These are phyloP conservation scores for Thyatira batis DNA, from an alignment of 2,888 invertebrate genomes.

Conservation along the genomic window DNA sequence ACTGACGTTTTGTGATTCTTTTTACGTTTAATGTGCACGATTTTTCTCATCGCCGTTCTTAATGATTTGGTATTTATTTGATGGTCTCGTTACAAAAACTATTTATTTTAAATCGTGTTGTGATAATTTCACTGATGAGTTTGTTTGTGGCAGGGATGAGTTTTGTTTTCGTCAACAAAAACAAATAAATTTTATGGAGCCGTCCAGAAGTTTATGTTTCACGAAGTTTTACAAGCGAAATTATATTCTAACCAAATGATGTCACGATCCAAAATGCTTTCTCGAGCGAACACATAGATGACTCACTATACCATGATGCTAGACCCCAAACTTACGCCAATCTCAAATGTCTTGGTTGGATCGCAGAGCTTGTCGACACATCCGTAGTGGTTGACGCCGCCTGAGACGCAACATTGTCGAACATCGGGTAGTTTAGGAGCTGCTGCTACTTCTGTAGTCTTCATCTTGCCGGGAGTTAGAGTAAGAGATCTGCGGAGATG, in stretches of 20 bases:
- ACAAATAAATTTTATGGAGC: too few relatives aligned
- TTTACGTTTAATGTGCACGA: too few relatives aligned
- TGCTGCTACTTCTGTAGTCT: slow-evolving; percentile 79
- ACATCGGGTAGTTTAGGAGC: slow-evolving; percentile 89
- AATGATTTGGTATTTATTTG: too few relatives aligned
- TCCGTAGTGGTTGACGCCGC: slow-evolving; percentile 87
- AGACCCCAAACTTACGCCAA: slow-evolving; percentile 58
- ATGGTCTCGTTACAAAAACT: too few relatives aligned
- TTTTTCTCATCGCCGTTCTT: too few relatives aligned
- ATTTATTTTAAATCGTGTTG: too few relatives aligned
- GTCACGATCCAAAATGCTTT: not conserved
- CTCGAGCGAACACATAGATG: not conserved
- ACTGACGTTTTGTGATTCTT: not conserved
- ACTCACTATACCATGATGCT: not conserved
- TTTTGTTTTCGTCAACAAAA: too few relatives aligned
- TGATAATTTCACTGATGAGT: too few relatives aligned
- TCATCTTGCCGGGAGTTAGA: slow-evolving; percentile 84
- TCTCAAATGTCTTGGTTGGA: slow-evolving; percentile 83
- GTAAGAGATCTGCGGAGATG: slow-evolving; percentile 81
- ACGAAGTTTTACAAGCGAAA: too few relatives aligned
- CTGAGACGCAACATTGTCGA: slow-evolving; percentile 86
- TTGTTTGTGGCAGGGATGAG: too few relatives aligned
- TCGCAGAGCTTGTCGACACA: slow-evolving; percentile 92
- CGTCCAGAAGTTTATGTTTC: too few relatives aligned
- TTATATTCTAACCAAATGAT: too few relatives aligned